phyloP scores from a whole-genome alignment of 1,140 invertebrate species.

The Triops longicaudatus region DNA sequence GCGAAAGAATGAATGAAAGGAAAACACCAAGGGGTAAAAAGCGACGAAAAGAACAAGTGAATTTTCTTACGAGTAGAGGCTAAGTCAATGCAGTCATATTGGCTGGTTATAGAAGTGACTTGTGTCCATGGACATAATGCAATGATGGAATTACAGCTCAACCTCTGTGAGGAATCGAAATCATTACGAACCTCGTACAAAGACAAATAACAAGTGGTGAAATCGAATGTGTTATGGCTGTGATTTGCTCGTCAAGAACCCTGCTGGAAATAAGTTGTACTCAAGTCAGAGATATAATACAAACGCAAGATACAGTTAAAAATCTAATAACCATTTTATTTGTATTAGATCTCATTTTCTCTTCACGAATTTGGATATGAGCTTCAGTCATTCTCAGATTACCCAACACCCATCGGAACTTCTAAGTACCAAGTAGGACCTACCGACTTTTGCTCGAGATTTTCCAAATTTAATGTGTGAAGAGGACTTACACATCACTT shows the following conservation, averaged over 20 bases:
- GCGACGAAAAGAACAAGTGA: not conserved
- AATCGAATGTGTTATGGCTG: not conserved
- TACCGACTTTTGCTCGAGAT: too few species aligned
- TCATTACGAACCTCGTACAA: not conserved
- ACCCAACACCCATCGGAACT: too few species aligned
- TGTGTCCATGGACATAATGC: slow-evolving; percentile 1
- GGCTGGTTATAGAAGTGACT: not conserved
- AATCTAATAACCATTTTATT: too few species aligned
- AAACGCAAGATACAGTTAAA: not conserved
- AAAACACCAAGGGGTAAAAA: not conserved
- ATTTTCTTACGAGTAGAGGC: slow-evolving; percentile 2
- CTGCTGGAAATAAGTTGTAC: not conserved
- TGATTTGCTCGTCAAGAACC: not conserved
- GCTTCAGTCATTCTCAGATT: too few species aligned
- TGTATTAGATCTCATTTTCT: too few species aligned
- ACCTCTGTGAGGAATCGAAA: not conserved
- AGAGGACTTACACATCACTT: too few species aligned
- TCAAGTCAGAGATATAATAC: not conserved
- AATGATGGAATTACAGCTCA: not conserved
- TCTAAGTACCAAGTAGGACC: too few species aligned
- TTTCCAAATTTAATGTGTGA: too few species aligned
- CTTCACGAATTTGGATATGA: too few species aligned
- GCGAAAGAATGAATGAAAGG: not conserved
- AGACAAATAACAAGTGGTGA: not conserved
- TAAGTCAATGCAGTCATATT: slow-evolving; percentile 15